Evolutionary conservation across 2,888 invertebrate genomes (phyloP).

Genomic region (Drosophila phalerata): DNA sequence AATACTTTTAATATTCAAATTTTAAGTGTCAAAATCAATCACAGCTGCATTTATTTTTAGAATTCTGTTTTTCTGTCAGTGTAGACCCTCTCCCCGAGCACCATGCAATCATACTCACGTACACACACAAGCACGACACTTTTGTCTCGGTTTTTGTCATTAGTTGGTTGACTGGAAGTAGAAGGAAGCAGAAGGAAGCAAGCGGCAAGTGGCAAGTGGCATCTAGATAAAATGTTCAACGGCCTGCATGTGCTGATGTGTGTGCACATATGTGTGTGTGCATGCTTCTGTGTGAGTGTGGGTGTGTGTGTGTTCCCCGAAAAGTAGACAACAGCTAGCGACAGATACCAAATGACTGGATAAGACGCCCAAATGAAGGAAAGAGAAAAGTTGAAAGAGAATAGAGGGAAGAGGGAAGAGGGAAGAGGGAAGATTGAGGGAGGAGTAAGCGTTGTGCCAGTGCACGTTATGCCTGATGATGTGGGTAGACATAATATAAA

Average conservation of each 20-base stretch:
- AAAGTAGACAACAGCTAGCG: constrained; percentile 72
- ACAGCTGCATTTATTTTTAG: too few relatives aligned
- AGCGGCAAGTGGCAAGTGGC: constrained; percentile 49
- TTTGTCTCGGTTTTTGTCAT: constrained; percentile 78
- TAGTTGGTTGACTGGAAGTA: constrained; percentile 64
- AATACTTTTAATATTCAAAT: too few relatives aligned
- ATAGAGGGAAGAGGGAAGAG: constrained; percentile 21
- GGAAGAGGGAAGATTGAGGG: constrained; percentile 34
- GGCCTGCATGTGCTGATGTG: constrained; percentile 66
- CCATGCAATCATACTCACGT: constrained; percentile 8
- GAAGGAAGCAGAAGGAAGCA: not conserved
- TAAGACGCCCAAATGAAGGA: constrained; percentile 58
- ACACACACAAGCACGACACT: constrained; percentile 52
- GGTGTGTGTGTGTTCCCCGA: constrained; percentile 45
- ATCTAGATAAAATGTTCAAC: constrained; percentile 79
- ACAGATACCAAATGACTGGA: constrained; percentile 75
- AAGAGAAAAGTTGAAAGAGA: too few relatives aligned
- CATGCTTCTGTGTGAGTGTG: constrained; percentile 23
- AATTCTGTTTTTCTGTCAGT: too few relatives aligned
- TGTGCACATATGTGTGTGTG: constrained; percentile 9
- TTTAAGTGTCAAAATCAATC: too few relatives aligned
- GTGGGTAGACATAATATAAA: constrained; percentile 83
- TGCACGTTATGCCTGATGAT: constrained; percentile 81
- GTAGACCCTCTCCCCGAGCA: constrained; percentile 3
- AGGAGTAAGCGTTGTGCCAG: constrained; percentile 38